Evolutionary conservation across 2,888 invertebrate species (phyloP).

Genomic region (Torymus aiolomorphi): DNA sequence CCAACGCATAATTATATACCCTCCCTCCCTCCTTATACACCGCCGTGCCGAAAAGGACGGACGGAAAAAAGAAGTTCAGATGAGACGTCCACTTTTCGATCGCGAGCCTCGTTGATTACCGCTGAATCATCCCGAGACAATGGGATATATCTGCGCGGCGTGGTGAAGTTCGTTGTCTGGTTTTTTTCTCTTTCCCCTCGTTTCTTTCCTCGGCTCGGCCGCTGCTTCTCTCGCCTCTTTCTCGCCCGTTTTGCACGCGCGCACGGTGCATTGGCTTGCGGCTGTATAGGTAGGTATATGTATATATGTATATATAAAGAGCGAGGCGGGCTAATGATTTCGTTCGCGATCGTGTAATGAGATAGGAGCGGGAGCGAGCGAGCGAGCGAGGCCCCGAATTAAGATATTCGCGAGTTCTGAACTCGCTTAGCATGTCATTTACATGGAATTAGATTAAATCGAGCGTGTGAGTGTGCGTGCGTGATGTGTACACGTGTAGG

Average conservation of each 20-base stretch:
- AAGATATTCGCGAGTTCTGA: slow-evolving; percentile 35
- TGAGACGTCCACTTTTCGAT: slow-evolving; percentile 26
- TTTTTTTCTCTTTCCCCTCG: not conserved
- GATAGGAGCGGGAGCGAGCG: slow-evolving; percentile 25
- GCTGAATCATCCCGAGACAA: slow-evolving; percentile 38
- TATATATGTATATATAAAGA: too few relatives aligned
- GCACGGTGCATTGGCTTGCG: too few relatives aligned
- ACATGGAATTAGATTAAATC: slow-evolving; percentile 49
- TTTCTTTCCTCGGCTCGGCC: too few relatives aligned
- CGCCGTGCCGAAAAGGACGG: too few relatives aligned
- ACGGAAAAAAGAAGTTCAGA: not conserved
- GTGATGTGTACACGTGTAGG: not conserved
- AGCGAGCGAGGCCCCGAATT: slow-evolving; percentile 1
- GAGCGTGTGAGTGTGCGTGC: not conserved
- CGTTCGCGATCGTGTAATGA: slow-evolving; percentile 51
- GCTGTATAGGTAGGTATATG: too few relatives aligned
- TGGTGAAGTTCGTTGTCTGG: not conserved
- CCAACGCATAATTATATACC: not conserved
- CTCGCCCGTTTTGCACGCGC: too few relatives aligned
- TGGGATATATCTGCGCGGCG: slow-evolving; percentile 15
- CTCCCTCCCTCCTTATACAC: too few relatives aligned
- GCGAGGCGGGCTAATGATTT: slow-evolving; percentile 28
- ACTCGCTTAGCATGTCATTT: slow-evolving; percentile 53
- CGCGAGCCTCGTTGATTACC: slow-evolving; percentile 25
- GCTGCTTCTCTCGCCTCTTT: too few relatives aligned